Evolutionary conservation across 2,888 invertebrate genomes (phyloP), one percentile per base, ranked within the genome.

Genomic region (Rhamphomyia laevipes): DNA sequence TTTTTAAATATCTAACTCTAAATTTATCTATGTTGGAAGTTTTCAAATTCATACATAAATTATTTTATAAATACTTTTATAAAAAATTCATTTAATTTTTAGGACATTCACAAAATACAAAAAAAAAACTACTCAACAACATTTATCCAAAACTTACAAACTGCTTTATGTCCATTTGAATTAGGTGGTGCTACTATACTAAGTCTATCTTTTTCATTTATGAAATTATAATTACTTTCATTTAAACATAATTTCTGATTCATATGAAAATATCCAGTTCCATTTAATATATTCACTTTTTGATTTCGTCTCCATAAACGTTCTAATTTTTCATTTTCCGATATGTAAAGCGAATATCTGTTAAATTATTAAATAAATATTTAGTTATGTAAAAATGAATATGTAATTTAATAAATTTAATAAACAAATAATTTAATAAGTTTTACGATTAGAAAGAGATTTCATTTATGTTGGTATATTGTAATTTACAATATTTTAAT

Each of bases 101-200:
- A n/a, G 33, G 6, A n/a, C 33, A 35, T 35, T n/a, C 12, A 33
- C n/a, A 5, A 33, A 33, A n/a, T 33, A 33, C n/a, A n/a, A n/a
- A 1, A n/a, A n/a, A 33, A 31, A 31, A 13, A 31, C 10, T 33
- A 33, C 33, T n/a, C n/a, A n/a, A 33, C 33, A 33, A 33, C n/a
- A 33, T 33, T n/a, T n/a, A 12, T n/a, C n/a, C 13, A 33, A 45
- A 63, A 75, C 78, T 76, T 73, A 84, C 94, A 95, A 47, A 90
- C 84, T 40, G 86, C 84, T 69, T 86, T 87, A 65, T 94, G 90
- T 4, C 95, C 95, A 66, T 95, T 95, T 43, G 88, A 88, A 59
- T 80, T 82, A 1, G 67, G 60, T 1, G 67, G 66, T 3, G 61
- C 64, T 54, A 67, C 65, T 4, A 52, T 58, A 12, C 57, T 52